A percentile compares a stretch with the other conserved stretches of the same genome.
Evolutionary conservation across 1,140 invertebrate genomes (phyloP).

Genomic region (Prorops nasuta): DNA sequence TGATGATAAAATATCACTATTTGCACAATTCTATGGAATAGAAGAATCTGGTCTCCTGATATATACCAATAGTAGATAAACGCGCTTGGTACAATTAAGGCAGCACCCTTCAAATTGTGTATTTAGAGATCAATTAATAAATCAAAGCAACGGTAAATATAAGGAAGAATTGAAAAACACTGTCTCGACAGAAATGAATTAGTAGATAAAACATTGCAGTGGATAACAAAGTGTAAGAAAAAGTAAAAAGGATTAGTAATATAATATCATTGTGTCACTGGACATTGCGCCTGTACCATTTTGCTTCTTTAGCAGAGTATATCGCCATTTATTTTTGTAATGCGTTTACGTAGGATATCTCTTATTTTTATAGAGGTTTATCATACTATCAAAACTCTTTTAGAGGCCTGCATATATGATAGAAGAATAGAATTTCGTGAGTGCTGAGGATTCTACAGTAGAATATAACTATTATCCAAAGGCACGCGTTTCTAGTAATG

Average conservation of each 20-base stretch:
- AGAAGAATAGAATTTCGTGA: conserved; percentile 43
- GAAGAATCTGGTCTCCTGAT: no score
- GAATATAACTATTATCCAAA: conserved; percentile 1
- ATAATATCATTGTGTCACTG: conserved; percentile 46
- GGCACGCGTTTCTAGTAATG: conserved; percentile 27
- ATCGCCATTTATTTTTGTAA: conserved; percentile 58
- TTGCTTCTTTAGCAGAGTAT: conserved; percentile 57
- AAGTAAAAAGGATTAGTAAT: conserved; percentile 25
- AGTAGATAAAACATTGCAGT: background rate
- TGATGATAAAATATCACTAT: no score
- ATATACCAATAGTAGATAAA: no score
- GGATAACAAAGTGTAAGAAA: conserved; percentile 6
- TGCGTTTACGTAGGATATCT: conserved; percentile 58
- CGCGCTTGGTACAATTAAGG: no score
- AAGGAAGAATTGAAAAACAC: no score
- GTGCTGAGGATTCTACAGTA: conserved; percentile 21
- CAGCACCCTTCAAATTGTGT: no score
- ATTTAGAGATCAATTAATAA: no score
- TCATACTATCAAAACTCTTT: conserved; percentile 56
- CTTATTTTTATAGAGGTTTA: conserved; percentile 60
- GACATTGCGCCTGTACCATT: conserved; percentile 56
- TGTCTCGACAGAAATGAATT: no score
- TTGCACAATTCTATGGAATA: no score
- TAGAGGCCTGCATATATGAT: conserved; percentile 55
- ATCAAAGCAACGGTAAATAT: no score